Conservation (phyloP, 2,113 vertebrate species). For the Triplophysa rosa region DNA sequence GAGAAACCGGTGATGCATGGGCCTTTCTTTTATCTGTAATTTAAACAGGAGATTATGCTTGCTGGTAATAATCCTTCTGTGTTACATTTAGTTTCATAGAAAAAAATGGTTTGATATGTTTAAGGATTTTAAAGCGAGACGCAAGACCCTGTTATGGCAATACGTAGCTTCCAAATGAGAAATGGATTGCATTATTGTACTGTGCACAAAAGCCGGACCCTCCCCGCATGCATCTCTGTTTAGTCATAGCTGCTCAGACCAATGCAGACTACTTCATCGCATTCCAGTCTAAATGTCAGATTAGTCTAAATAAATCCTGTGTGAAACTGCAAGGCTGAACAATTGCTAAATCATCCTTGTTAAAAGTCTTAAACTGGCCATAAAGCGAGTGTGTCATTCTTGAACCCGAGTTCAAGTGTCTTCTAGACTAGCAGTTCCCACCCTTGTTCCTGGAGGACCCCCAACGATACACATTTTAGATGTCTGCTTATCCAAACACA, state of each 20-base stretch:
- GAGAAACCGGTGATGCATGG: background rate
- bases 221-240: slow-evolving; percentile 6
- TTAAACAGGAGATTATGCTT: too few relatives aligned
- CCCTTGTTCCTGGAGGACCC: too few relatives aligned
- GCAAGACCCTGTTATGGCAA: background rate
- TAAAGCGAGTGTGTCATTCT: background rate
- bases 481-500: too few relatives aligned
- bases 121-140: background rate
- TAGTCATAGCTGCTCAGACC: slow-evolving; percentile 14
- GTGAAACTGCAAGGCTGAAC: slow-evolving; percentile 6
- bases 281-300: slow-evolving; percentile 14
- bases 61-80: too few relatives aligned
- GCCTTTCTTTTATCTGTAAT: background rate
- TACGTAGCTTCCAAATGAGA: background rate
- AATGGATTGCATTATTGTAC: slow-evolving; percentile 15
- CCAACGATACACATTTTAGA: too few relatives aligned
- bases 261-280: slow-evolving; percentile 5
- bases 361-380: background rate
- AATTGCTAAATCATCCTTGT: slow-evolving; percentile 5
- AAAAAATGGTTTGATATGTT: background rate
- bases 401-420: too few relatives aligned
- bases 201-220: slow-evolving; percentile 31
- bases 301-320: background rate
- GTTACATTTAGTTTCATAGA: background rate
- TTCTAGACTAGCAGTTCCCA: too few relatives aligned